Conservation (phyloP, 2,113 vertebrate genomes). For the Nesoenas mayeri region DNA sequence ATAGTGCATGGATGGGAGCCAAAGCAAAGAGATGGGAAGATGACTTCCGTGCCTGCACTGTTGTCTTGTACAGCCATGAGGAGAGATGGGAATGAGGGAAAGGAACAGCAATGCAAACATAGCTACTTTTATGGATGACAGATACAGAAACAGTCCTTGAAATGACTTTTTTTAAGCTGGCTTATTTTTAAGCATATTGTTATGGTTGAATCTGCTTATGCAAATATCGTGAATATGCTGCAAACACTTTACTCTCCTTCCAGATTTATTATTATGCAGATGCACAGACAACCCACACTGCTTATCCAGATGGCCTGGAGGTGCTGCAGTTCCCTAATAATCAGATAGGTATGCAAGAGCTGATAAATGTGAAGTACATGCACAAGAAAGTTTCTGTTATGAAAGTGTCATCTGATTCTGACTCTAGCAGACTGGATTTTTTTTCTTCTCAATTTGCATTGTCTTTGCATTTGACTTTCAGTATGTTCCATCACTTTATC, state of each 20-base stretch:
- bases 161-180: background rate
- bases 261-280: constrained; percentile 79
- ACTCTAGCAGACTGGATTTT: background rate
- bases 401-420: background rate
- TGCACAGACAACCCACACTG: constrained; percentile 70
- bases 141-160: background rate
- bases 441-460: background rate
- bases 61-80: background rate
- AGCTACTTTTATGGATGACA: background rate
- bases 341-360: constrained; percentile 74
- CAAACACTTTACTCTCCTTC: background rate
- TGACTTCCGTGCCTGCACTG: background rate
- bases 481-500: background rate
- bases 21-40: background rate
- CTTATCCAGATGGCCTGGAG: constrained; percentile 72
- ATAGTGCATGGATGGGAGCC: background rate
- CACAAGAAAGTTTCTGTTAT: background rate
- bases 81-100: background rate
- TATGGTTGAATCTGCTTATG: constrained; percentile 6
- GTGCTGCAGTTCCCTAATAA: constrained; percentile 76
- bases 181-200: constrained; percentile 2
- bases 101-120: background rate
- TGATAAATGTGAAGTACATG: background rate
- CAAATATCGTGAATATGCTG: background rate
- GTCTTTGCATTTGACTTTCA: background rate